Evolutionary conservation across 2,797 vertebrate genomes (phyloP).

Genomic region (Poecilia wingei): DNA sequence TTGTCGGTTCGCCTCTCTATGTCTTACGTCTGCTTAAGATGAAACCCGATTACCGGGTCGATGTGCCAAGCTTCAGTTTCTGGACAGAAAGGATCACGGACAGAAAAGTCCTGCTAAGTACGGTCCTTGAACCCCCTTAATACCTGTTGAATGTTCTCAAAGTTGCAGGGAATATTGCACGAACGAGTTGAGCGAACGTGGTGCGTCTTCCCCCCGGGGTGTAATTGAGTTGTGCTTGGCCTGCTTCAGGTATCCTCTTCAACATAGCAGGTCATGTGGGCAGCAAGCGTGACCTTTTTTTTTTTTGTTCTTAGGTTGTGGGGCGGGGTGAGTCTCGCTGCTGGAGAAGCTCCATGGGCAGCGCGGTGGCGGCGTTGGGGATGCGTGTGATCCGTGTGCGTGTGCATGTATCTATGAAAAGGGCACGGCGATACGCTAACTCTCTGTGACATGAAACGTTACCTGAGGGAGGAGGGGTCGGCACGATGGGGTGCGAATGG

Average conservation of each 20-base stretch:
- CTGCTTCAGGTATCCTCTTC: constrained; percentile 66
- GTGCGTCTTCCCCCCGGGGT: constrained; percentile 63
- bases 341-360: constrained; percentile 38
- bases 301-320: background rate
- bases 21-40: constrained; percentile 46
- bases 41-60: constrained; percentile 17
- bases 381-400: constrained; percentile 52
- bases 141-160: constrained; percentile 55
- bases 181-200: constrained; percentile 61
- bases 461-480: constrained; percentile 47
- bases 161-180: constrained; percentile 61
- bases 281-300: constrained; percentile 71
- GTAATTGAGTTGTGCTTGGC: constrained; percentile 71
- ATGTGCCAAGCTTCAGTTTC: constrained; percentile 23
- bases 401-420: constrained; percentile 71
- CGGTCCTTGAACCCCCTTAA: constrained; percentile 32
- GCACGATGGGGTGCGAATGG: constrained; percentile 38
- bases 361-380: constrained; percentile 16
- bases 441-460: constrained; percentile 71
- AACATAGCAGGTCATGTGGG: constrained; percentile 73
- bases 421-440: constrained; percentile 75
- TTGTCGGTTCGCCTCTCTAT: constrained; percentile 32
- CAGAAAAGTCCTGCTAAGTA: background rate
- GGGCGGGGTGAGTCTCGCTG: constrained; percentile 50
- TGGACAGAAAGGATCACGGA: background rate